phyloP scores from a whole-genome alignment of 1,140 invertebrate species.

The Saccostrea echinata region DNA sequence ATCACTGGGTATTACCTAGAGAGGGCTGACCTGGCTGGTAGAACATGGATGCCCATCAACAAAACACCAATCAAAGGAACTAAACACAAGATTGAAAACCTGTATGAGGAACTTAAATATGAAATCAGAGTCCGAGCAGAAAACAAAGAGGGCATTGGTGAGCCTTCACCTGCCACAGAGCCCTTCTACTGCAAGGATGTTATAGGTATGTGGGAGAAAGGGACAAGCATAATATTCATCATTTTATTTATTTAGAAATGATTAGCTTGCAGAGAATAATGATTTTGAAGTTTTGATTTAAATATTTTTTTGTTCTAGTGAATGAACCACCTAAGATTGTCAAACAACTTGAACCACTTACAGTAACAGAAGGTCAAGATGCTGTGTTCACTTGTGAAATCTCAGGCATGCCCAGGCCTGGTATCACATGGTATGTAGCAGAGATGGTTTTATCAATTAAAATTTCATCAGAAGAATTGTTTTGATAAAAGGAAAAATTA shows the following conservation, averaged over 20 bases:
- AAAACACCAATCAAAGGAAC: constrained; percentile 89
- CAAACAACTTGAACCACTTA: constrained; percentile 66
- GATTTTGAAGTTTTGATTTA: not conserved
- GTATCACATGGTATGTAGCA: constrained; percentile 75
- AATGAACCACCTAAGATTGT: constrained; percentile 72
- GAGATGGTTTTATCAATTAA: not conserved
- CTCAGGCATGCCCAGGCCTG: constrained; percentile 74
- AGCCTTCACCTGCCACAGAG: constrained; percentile 85
- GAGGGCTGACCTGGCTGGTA: constrained; percentile 67
- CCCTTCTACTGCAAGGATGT: constrained; percentile 91
- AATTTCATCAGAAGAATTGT: not conserved
- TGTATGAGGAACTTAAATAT: constrained; percentile 93
- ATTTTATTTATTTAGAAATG: not conserved
- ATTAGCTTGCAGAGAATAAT: not conserved
- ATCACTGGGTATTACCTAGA: constrained; percentile 90
- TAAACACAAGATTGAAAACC: constrained; percentile 89
- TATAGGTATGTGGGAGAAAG: constrained; percentile 61
- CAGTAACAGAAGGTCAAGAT: constrained; percentile 70
- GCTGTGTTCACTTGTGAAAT: constrained; percentile 76
- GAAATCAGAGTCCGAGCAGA: constrained; percentile 98
- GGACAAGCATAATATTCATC: not conserved
- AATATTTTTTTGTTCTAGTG: constrained; percentile 60
- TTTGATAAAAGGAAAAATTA: not conserved
- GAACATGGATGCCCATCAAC: constrained; percentile 96
- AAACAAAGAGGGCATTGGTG: constrained; percentile 96